Base-by-base conservation (phyloP, 1,140 invertebrate genomes). In the Platorchestia sp. region DNA sequence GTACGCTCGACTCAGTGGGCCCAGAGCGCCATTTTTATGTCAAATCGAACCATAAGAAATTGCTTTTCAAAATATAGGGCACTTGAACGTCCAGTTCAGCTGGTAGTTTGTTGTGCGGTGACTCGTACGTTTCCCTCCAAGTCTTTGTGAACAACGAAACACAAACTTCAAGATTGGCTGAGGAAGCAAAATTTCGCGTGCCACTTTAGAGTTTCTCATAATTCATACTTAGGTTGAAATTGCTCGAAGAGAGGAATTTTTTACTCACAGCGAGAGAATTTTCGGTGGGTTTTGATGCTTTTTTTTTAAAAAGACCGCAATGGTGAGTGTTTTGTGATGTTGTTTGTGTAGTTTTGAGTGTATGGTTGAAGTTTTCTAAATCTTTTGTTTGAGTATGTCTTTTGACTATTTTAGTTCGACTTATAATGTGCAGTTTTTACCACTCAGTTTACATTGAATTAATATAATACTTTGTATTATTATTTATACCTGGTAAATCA, bases 41-140 rank as follows among this genome's bases (percentile, higher is more conserved):
- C 87, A 89, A 89, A 42, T 41, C 87, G n/a, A 44, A 41, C 43
- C 87, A 89, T 89, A 89, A 89, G 87, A 89, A 89, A 42, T 89
- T 89, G 41, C 87, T 44, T 42, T 14, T 75, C 87, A 16, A 89
- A 89, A 89, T 42, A 89, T 89, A 36, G 27, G 87, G 36, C 87
- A 42, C 87, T 89, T 89, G 87, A 36, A 89, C 87, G 87, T 89
- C 87, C n/a, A 3, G 43, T 36, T 89, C 87, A 89, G 87, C 41
- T 89, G n/a, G 87, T 27, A 41, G 87, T 89, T 44, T 44, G 43
- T 89, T 44, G n/a, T 44, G 42, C 41, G 42, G 41, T 36, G 86
- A 16, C 87, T 41, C 43, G n/a, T 89, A 10, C 42, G 1, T 86
- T 89, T 89, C 87, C 43, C 87, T 89, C n/a, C 43, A 42, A 89